Percentiles rank a stretch among this genome's conserved stretches.
phyloP scores from a whole-genome alignment of 2,888 invertebrate species.

The Trissonchulus latispiculum region DNA sequence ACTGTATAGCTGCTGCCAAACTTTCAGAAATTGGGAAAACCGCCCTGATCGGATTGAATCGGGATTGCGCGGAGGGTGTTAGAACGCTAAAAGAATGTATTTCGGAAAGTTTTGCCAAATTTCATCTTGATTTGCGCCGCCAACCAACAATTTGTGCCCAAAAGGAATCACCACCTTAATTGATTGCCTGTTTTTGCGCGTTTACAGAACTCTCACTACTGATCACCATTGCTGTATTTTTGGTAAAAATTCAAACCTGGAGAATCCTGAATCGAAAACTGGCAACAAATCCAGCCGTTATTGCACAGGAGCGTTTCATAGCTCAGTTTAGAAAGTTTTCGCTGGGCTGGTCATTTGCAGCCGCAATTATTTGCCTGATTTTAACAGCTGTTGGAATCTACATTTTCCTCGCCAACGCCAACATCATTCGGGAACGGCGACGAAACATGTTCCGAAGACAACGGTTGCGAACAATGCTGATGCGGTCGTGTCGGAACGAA shows the following conservation, averaged over 20 bases:
- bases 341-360: constrained; percentile 20
- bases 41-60: too few relatives aligned
- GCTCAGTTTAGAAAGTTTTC: background rate
- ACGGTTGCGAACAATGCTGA: constrained; percentile 14
- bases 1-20: too few relatives aligned
- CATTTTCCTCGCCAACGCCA: background rate
- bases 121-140: too few relatives aligned
- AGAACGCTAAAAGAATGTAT: too few relatives aligned
- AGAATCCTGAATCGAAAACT: background rate
- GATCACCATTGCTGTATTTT: background rate
- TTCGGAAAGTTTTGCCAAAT: too few relatives aligned
- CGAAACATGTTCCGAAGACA: background rate
- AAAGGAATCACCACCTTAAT: too few relatives aligned
- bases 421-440: background rate
- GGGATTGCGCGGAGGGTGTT: too few relatives aligned
- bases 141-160: too few relatives aligned
- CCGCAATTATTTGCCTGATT: constrained; percentile 10
- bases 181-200: too few relatives aligned
- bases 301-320: background rate
- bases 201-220: constrained; percentile 2
- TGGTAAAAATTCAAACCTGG: background rate
- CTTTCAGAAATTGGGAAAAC: too few relatives aligned
- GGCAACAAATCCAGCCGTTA: background rate
- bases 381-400: constrained; percentile 10
- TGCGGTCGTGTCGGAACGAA: constrained; percentile 18